These are phyloP conservation scores for Pedionomus torquatus DNA, from an alignment of 2,113 vertebrate genomes.

Conservation along the genomic window DNA sequence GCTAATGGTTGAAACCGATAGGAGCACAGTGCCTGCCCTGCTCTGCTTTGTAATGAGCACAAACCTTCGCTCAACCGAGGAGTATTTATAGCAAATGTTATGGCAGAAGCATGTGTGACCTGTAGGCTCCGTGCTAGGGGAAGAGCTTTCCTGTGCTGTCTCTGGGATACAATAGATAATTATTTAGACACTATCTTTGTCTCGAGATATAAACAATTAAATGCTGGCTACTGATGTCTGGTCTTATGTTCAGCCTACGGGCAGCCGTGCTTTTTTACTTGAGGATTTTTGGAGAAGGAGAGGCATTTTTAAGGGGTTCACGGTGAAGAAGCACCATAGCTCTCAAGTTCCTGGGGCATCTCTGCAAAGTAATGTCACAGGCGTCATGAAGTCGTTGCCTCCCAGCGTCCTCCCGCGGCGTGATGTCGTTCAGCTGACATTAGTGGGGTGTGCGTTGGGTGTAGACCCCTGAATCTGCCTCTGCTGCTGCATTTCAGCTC, in stretches of 20 bases:
- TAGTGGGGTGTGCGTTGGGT: not conserved
- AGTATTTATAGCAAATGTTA: slow-evolving; percentile 56
- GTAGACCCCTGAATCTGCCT: not conserved
- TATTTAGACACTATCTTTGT: slow-evolving; percentile 48
- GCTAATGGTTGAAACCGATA: slow-evolving; percentile 40
- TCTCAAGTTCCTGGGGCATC: not conserved
- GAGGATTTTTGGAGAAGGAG: not conserved
- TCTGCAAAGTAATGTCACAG: not conserved
- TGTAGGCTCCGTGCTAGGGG: not conserved
- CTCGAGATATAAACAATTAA: slow-evolving; percentile 31
- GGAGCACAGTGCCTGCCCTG: not conserved
- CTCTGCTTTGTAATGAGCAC: not conserved
- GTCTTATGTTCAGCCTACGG: not conserved
- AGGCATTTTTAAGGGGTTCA: not conserved
- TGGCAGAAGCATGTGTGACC: slow-evolving; percentile 67
- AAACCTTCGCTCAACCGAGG: not conserved
- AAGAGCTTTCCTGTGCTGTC: slow-evolving; percentile 69
- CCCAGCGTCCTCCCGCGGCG: not conserved
- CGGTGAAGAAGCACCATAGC: not conserved
- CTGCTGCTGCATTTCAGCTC: not conserved
- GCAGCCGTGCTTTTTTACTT: not conserved
- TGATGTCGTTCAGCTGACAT: not conserved
- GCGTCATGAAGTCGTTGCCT: not conserved
- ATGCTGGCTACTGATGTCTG: not conserved
- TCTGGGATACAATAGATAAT: slow-evolving; percentile 61